These are phyloP conservation scores for Paradoxurus hermaphroditus DNA, from an alignment of 2,113 vertebrate genomes.

Conservation along the genomic window DNA sequence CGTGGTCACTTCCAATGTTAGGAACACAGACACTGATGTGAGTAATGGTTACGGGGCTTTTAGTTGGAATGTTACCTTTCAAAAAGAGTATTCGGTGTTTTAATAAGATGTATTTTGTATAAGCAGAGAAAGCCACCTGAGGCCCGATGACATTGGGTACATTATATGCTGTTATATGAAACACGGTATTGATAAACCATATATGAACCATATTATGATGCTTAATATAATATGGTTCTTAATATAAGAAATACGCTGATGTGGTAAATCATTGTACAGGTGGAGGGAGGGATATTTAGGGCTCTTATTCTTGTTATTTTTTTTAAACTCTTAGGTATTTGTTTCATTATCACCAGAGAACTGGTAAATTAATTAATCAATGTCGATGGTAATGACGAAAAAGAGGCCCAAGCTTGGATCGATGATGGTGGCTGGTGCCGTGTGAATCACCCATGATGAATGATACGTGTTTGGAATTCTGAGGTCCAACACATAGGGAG, in stretches of 20 bases:
- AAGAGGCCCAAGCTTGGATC: background rate
- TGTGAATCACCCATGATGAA: background rate
- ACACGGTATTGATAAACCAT: no score
- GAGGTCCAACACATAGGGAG: background rate
- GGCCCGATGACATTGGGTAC: background rate
- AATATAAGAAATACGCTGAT: background rate
- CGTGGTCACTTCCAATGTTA: background rate
- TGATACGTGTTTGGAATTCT: background rate
- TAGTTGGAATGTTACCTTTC: background rate
- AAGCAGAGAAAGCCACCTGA: background rate
- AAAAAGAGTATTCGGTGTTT: background rate
- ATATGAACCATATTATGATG: no score
- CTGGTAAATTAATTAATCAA: background rate
- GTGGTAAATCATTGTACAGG: background rate
- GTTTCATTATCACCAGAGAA: background rate
- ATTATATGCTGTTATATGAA: background rate
- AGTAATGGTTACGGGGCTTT: background rate
- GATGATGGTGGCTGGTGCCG: background rate
- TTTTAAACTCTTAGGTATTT: background rate
- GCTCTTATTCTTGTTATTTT: background rate
- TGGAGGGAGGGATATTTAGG: background rate
- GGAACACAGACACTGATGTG: background rate
- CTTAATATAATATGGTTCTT: no score
- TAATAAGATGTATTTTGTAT: background rate
- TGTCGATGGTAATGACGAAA: background rate